Percentiles rank a stretch among this genome's conserved stretches.
Evolutionary conservation across 1,140 invertebrate genomes (phyloP).

Genomic region (Brachionus paranguensis): DNA sequence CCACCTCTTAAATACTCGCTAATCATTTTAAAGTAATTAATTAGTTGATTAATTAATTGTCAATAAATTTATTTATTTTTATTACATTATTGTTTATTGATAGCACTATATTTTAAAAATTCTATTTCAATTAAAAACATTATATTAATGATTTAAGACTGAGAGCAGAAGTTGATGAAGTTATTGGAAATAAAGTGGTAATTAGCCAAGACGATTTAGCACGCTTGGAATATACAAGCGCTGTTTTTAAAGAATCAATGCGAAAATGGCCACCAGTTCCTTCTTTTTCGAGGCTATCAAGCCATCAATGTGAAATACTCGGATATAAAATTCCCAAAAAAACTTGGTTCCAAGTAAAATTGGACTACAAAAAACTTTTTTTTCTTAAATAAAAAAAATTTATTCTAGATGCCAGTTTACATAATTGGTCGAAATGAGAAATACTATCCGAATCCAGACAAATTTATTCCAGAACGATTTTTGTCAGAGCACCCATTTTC

Average conservation of each 20-base stretch:
- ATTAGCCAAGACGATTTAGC: not conserved
- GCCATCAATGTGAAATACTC: not conserved
- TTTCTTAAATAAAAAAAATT: not conserved
- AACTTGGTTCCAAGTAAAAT: not conserved
- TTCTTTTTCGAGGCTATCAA: not conserved
- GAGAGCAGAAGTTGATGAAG: not conserved
- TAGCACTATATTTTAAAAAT: no score
- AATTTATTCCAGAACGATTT: slow-evolving; percentile 12
- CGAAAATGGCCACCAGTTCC: slow-evolving; percentile 22
- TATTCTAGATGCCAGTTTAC: not conserved
- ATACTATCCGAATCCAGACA: not conserved
- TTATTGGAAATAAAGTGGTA: not conserved
- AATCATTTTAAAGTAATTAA: no score
- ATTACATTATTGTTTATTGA: no score
- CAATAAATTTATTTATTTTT: no score
- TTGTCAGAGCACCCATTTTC: not conserved
- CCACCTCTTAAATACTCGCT: no score
- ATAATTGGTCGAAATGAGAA: not conserved
- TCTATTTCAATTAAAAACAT: no score
- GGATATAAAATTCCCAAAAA: not conserved
- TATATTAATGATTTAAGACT: not conserved
- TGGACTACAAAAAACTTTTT: not conserved
- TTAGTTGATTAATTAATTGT: no score
- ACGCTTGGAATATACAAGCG: not conserved
- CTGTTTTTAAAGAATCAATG: slow-evolving; percentile 20